A percentile compares a stretch with the other conserved stretches of the same genome.
Conservation (phyloP, 2,888 invertebrate species). For the Tenthredo distinguenda region DNA sequence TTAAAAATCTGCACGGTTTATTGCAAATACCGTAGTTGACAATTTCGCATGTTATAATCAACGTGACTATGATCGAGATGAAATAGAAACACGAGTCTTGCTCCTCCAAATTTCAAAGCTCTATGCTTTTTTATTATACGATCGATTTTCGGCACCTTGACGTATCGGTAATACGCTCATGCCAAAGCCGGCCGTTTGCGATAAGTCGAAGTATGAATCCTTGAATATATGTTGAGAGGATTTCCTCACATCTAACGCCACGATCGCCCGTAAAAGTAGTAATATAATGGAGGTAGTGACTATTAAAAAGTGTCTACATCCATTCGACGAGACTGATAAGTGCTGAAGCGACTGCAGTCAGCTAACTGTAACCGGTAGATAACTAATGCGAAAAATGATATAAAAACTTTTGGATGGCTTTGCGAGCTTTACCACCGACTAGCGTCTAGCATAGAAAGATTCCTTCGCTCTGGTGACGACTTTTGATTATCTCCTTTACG, state of each 20-base stretch:
- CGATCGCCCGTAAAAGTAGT: conserved; percentile 6
- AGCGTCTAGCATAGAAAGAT: neutral
- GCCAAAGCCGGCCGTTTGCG: neutral
- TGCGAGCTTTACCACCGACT: neutral
- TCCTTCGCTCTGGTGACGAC: conserved; percentile 20
- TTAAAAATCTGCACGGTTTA: too few relatives aligned
- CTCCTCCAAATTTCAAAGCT: neutral
- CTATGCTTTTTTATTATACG: neutral
- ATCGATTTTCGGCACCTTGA: neutral
- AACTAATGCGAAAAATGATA: conserved; percentile 32
- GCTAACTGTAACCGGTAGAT: conserved; percentile 12
- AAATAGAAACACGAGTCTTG: neutral
- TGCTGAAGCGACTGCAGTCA: neutral
- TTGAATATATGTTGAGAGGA: neutral
- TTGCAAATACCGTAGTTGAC: too few relatives aligned
- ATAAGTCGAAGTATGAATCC: conserved; percentile 6
- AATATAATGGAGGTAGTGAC: neutral
- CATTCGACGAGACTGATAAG: conserved; percentile 20
- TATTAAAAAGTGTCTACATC: conserved; percentile 24
- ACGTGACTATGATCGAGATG: neutral
- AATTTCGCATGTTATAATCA: too few relatives aligned
- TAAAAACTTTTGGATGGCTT: conserved; percentile 20
- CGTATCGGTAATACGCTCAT: neutral
- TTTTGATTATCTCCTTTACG: conserved; percentile 20
- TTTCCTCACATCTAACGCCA: neutral